Percentiles rank a stretch among this genome's conserved stretches.
These are phyloP conservation scores for Tragelaphus buxtoni DNA, from an alignment of 2,113 vertebrate species.

Conservation along the genomic window DNA sequence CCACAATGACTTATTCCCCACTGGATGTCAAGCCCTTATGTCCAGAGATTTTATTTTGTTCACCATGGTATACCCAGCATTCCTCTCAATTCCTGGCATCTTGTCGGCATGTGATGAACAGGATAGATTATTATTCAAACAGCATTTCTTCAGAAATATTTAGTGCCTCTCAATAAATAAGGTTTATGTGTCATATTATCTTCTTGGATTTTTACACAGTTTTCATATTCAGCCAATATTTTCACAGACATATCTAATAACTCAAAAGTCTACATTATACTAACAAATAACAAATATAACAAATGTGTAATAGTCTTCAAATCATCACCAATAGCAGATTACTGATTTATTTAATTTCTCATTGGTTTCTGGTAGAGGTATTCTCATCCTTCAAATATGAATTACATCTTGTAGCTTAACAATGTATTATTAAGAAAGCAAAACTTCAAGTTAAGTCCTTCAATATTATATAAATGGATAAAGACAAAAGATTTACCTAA, in stretches of 20 bases:
- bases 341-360: not conserved
- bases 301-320: not conserved
- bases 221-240: not conserved
- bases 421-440: not conserved
- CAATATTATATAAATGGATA: no score
- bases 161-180: not conserved
- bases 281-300: not conserved
- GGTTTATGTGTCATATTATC: not conserved
- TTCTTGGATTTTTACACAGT: not conserved
- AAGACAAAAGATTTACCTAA: no score
- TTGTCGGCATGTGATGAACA: not conserved
- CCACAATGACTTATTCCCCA: not conserved
- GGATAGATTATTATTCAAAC: not conserved
- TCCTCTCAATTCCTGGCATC: not conserved
- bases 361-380: not conserved
- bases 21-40: not conserved
- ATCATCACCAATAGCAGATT: not conserved
- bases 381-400: not conserved
- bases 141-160: not conserved
- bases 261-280: not conserved
- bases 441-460: no score
- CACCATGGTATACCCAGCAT: not conserved
- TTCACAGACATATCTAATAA: not conserved
- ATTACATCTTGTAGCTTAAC: not conserved
- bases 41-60: not conserved